Conservation (phyloP, 1,140 invertebrate genomes). For the Bradynema listronoti region DNA sequence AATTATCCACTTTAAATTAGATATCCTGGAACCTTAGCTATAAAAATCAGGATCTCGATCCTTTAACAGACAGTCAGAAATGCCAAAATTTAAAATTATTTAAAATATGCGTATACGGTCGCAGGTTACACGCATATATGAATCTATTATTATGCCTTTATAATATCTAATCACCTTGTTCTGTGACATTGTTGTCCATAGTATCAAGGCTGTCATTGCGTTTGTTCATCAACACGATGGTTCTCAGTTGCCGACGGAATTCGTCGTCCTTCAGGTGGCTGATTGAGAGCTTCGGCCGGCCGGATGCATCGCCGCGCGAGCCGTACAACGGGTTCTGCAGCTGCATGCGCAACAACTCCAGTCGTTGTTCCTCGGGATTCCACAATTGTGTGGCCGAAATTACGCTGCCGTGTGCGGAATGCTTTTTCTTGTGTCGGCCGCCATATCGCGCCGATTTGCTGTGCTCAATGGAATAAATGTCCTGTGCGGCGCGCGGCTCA, state of each 20-base stretch:
- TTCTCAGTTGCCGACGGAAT: constrained; percentile 3
- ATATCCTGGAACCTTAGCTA: no score
- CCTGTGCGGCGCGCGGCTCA: constrained; percentile 16
- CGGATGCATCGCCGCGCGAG: neutral
- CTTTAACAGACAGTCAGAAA: no score
- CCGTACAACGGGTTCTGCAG: constrained; percentile 11
- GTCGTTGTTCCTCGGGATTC: constrained; percentile 31
- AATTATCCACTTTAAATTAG: neutral
- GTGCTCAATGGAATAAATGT: constrained; percentile 17
- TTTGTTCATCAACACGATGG: constrained; percentile 5
- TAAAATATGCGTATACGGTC: no score
- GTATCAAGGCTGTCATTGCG: constrained; percentile 9
- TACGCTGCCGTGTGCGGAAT: neutral
- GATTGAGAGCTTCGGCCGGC: neutral
- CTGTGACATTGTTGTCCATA: constrained; percentile 7
- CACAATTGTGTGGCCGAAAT: constrained; percentile 15
- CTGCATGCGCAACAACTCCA: constrained; percentile 20
- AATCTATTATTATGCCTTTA: neutral
- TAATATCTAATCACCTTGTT: constrained; percentile 1
- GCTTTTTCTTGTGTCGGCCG: constrained; percentile 24
- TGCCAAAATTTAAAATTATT: no score
- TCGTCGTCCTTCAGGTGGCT: constrained; percentile 11
- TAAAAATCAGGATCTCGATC: no score
- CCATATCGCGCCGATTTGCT: constrained; percentile 39
- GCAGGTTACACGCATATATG: no score